phyloP scores from a whole-genome alignment of 1,140 invertebrate genomes.

The Polyergus mexicanus region DNA sequence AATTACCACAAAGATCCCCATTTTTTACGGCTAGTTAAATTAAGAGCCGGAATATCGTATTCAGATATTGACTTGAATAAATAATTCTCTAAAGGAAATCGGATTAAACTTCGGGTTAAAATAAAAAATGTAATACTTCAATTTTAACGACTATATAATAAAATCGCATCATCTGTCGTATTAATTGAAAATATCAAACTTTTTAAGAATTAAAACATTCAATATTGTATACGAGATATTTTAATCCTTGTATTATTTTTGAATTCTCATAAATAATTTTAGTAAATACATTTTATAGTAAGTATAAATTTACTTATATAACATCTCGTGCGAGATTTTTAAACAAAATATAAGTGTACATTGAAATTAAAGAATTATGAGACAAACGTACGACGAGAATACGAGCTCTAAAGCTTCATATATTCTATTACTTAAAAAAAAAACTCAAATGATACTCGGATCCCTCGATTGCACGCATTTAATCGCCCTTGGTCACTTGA shows the following conservation, averaged over 20 bases:
- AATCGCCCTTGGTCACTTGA: constrained; percentile 57
- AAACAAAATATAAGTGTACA: not conserved
- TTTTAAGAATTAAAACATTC: not conserved
- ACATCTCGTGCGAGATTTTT: not conserved
- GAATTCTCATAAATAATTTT: not conserved
- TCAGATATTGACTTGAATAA: constrained; percentile 40
- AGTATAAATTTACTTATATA: not conserved
- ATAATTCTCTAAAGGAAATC: not conserved
- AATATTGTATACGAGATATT: not conserved
- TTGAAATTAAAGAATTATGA: not conserved
- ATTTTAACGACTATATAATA: not conserved
- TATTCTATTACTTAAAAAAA: not conserved
- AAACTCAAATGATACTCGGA: not conserved
- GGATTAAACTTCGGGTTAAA: not conserved
- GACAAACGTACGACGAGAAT: not conserved
- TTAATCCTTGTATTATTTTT: not conserved
- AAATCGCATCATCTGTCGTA: not conserved
- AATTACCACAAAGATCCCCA: constrained; percentile 33
- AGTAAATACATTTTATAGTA: not conserved
- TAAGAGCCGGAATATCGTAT: not conserved
- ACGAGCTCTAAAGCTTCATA: not conserved
- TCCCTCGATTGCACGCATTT: constrained; percentile 39
- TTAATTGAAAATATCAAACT: not conserved
- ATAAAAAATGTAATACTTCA: not conserved
- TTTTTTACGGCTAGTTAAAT: constrained; percentile 43